These are phyloP conservation scores for Piprites chloris DNA, from an alignment of 2,113 vertebrate species.

Conservation along the genomic window DNA sequence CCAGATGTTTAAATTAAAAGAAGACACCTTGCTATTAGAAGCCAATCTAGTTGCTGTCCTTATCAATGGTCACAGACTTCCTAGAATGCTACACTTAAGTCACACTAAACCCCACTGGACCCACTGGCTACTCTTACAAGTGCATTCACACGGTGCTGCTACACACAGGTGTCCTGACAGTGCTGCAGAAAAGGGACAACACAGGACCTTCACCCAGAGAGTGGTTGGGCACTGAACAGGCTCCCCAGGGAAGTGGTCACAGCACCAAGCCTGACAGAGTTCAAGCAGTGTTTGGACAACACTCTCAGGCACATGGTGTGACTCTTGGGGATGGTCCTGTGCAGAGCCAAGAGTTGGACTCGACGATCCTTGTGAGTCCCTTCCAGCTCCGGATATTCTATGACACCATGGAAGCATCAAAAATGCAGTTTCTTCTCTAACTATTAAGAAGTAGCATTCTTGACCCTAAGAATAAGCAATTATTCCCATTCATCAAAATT, in stretches of 20 bases:
- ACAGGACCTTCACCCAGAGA: neutral
- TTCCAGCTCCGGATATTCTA: neutral
- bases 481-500: neutral
- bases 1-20: neutral
- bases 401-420: neutral
- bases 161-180: neutral
- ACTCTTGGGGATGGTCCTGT: fast-evolving
- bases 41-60: neutral
- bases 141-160: neutral
- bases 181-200: neutral
- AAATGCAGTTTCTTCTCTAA: neutral
- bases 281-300: neutral
- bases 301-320: neutral
- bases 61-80: neutral
- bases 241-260: too few species aligned
- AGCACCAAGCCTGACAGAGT: neutral
- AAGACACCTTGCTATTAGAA: neutral
- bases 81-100: neutral
- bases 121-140: neutral
- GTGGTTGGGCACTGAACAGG: neutral
- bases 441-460: neutral
- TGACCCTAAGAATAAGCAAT: neutral
- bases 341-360: neutral
- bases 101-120: neutral
- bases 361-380: too few species aligned